A percentile compares a stretch with the other conserved stretches of the same genome.
phyloP scores from a whole-genome alignment of 2,888 invertebrate genomes.

The Venusia cambrica region DNA sequence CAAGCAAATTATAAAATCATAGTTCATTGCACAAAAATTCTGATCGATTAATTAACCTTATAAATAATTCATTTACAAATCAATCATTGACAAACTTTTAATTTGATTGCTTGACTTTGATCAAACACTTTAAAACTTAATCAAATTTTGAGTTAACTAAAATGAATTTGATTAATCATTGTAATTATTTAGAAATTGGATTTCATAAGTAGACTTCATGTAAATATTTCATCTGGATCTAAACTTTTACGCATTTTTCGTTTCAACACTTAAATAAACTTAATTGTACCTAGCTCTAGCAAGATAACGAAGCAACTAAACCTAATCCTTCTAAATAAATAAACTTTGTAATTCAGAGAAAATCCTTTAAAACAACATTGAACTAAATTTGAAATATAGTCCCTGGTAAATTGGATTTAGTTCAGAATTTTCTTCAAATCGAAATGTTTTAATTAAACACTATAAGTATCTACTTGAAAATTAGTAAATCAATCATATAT shows the following conservation, averaged over 20 bases:
- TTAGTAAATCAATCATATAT: no score
- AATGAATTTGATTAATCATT: constrained; percentile 11
- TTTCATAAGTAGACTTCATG: constrained; percentile 5
- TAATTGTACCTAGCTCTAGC: constrained; percentile 23
- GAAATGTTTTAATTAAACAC: background rate
- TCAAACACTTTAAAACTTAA: constrained; percentile 2
- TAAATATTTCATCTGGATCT: constrained; percentile 6
- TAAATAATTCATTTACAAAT: background rate
- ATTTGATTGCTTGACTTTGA: constrained; percentile 1
- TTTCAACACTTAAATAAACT: constrained; percentile 17
- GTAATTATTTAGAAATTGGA: constrained; percentile 13
- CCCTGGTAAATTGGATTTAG: constrained; percentile 2
- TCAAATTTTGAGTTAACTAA: constrained; percentile 5
- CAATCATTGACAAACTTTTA: background rate
- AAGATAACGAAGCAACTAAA: constrained; percentile 24
- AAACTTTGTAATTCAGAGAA: constrained; percentile 13
- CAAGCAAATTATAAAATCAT: no score
- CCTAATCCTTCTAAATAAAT: no score
- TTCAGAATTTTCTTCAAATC: background rate
- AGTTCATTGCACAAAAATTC: no score
- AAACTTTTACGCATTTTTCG: constrained; percentile 13
- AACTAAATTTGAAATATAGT: constrained; percentile 4
- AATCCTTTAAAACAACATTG: constrained; percentile 7
- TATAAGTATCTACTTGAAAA: background rate
- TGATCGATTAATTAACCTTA: background rate